Conservation (phyloP, 2,888 invertebrate species). For the Onchidella celtica region DNA sequence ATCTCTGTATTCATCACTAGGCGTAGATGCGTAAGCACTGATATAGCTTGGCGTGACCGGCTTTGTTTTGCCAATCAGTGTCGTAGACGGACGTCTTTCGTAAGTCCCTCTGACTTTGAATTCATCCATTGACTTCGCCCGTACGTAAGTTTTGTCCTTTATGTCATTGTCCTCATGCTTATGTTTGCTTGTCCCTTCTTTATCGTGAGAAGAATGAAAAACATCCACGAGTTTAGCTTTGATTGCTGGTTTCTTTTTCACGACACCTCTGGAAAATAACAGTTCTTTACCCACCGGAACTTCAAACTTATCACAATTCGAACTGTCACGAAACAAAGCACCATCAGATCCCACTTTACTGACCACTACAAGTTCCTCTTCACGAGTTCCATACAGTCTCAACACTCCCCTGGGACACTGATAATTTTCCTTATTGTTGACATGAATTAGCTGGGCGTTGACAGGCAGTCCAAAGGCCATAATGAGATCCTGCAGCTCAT, state of each 20-base stretch:
- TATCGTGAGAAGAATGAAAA: not conserved
- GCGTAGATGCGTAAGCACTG: not conserved
- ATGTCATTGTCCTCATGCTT: not conserved
- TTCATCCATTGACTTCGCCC: not conserved
- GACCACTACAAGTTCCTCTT: slow-evolving; percentile 64
- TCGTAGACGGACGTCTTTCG: not conserved
- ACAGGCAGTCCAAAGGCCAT: slow-evolving; percentile 71
- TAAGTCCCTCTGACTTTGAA: not conserved
- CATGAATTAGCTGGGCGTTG: slow-evolving; percentile 70
- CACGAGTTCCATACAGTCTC: slow-evolving; percentile 64
- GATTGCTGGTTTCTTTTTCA: slow-evolving; percentile 34
- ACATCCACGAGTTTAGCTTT: slow-evolving; percentile 11
- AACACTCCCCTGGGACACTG: slow-evolving; percentile 63
- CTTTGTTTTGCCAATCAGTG: not conserved
- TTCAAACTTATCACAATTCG: slow-evolving; percentile 33
- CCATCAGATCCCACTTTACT: slow-evolving; percentile 49
- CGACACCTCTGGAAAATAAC: slow-evolving; percentile 30
- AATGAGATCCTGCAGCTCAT: slow-evolving; percentile 71
- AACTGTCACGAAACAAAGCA: not conserved
- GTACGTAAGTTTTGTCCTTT: not conserved
- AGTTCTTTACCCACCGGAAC: slow-evolving; percentile 32
- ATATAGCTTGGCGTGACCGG: not conserved
- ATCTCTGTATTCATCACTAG: not conserved
- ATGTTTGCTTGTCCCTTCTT: not conserved
- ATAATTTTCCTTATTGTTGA: slow-evolving; percentile 55